phyloP scores from a whole-genome alignment of 1,140 invertebrate species.

The Lucilia cuprina region DNA sequence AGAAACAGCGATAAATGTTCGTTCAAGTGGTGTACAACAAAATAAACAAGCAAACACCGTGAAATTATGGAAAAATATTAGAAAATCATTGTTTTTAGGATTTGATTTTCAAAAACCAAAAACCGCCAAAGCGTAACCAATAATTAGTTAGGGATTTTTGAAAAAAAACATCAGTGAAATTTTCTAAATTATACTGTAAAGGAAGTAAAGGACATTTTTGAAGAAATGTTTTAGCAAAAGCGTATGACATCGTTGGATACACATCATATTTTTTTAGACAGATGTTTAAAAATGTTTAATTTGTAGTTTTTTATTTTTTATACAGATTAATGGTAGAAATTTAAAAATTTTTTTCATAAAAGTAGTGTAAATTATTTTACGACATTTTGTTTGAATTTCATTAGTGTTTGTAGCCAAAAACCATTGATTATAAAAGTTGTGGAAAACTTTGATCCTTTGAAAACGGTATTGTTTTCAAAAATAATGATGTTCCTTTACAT shows the following conservation, averaged over 20 bases:
- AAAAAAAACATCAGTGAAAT: background rate
- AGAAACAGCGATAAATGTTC: background rate
- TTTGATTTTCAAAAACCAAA: background rate
- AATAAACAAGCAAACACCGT: background rate
- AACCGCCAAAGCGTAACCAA: background rate
- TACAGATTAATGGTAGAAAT: background rate
- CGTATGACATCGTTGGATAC: background rate
- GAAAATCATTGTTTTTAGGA: background rate
- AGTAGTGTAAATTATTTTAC: background rate
- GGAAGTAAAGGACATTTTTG: background rate
- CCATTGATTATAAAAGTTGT: background rate
- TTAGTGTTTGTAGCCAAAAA: background rate
- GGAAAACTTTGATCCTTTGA: background rate
- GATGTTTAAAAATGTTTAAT: background rate
- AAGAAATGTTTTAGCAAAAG: background rate
- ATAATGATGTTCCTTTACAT: background rate
- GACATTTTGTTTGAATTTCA: background rate
- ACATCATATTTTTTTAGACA: background rate
- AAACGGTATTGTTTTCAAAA: background rate
- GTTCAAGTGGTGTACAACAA: background rate
- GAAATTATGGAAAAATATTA: background rate
- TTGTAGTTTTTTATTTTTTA: background rate
- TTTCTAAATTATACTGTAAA: background rate
- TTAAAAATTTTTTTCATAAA: background rate
- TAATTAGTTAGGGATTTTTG: conserved; percentile 15